Base-by-base conservation (phyloP, 1,140 invertebrate genomes). In the Hermetia illucens region DNA sequence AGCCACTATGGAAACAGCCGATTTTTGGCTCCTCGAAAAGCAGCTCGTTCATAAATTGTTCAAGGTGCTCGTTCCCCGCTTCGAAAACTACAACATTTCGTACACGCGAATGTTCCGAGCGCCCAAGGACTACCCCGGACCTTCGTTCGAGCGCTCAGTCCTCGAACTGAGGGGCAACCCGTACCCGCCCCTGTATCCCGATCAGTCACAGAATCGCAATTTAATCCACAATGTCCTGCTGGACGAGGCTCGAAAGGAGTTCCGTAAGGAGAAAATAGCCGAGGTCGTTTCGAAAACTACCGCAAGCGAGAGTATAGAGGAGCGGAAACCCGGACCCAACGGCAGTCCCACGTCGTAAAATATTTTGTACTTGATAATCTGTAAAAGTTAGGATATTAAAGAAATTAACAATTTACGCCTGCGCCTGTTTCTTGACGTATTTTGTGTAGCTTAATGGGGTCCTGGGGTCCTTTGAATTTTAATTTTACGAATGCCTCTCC, bases 41-140 rank as follows among this genome's bases (percentile, higher is more conserved):
- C 80, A 90, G 58, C 61, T 90, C 10, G 66, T 94, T 4, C 87
- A 92, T 48, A 94, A 94, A 66, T 60, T 94, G 25, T 95, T 95
- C 49, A 92, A 94, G 72, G 88, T 93, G 13, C 58, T 93, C 13
- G 86, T 77, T 16, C 88, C 88, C 9, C 65, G 86, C 36, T 94
- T 74, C 64, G 64, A 82, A 52, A 71, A 82, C 48, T 79, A 69
- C 46, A 69, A 67, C 22, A 56, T 67, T 5, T 72, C 77, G 2
- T 90, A 71, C 51, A 93, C 88, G 18, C 71, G 70, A 51, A 62
- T 90, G 46, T 71, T 75, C 38, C 75, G 69, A 50, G 75, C 78
- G 18, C 82, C 84, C 3, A 63, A 52, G 35, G 56, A 66, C 27
- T 74, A 75, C 54, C 74, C 74, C 27, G 70, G 66, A 20, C 53